Base-by-base conservation (phyloP, 2,888 invertebrate species). In the Timema cristinae region DNA sequence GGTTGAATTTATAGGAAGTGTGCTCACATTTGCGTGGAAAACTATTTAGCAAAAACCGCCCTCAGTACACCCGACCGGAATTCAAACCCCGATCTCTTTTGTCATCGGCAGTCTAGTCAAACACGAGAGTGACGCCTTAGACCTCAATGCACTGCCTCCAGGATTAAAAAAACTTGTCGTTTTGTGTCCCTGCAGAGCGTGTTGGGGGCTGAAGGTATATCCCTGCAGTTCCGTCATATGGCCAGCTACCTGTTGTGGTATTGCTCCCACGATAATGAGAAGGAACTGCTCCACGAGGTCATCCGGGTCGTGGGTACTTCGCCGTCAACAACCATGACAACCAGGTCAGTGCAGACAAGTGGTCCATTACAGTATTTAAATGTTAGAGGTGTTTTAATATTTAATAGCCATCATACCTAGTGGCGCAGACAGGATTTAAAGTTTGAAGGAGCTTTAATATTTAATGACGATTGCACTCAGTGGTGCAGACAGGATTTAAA, bases 171-270 rank as follows among this genome's bases (percentile, higher is more conserved):
- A 32, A 32, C 32, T 32, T 32, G 6, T 2, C 2, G 16, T 59
- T 11, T 49, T 59, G 67, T 68, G 10, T 59, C 32, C n/a, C 79
- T 81, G n/a, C 83, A 92, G 91, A 89, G 89, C 77, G 86, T 90
- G 9, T 86, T 96, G 72, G 91, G 91, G 48, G 90, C 92, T 13
- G 95, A 95, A 83, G 94, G 93, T 0, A 91, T 92, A 49, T 94
- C 92, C 6, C 84, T 95, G 56, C 94, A 95, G 82, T 93, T 95
- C 83, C 88, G 95, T 1, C 92, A 95, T 77, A 93, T 95, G 69
- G 90, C 92, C 52, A 91, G 92, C 73, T 89, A 94, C 79, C 85
- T 95, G 71, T 86, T 95, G 76, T 92, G 92, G 85, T 87, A 82
- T 79, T 85, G 80, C 77, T 85, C 86, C 80, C 77, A 79, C 56